Base-by-base conservation (phyloP, 2,113 vertebrate species). In the Halichoeres trimaculatus region DNA sequence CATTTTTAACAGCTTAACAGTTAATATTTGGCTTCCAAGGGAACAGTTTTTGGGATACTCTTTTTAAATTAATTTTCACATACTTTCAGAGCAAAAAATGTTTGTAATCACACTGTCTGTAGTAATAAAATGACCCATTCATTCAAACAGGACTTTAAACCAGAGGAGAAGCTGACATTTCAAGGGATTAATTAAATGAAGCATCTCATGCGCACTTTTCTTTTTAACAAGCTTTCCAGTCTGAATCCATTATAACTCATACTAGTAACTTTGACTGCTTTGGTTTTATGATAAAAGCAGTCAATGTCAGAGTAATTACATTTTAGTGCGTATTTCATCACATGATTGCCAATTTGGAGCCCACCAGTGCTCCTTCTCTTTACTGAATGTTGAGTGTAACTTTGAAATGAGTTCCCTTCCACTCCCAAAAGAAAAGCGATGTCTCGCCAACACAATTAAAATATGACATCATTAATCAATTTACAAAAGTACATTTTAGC, bases 391-490 rank as follows among this genome's bases (percentile, higher is more conserved):
- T 43, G 52, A 81, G 62, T 80, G 67, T 40, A 76, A 73, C 51
- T 51, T 70, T 79, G 57, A 74, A 80, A 87, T 71, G 67, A 73
- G 56, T 82, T 84, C 78, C 73, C 71, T 77, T 68, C 66, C 38
- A 52, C 78, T 59, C 64, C 1, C 10, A 70, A 61, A 68, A 59
- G 45, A 64, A 41, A 67, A 62, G 64, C 62, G 54, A 80, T 38
- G 64, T 67, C 63, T 13, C 0, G 84, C 86, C 86, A 85, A 7
- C 16, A 55, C 66, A 81, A 85, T 69, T 77, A 10, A 75, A 72
- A 80, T 64, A 17, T 83, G 78, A 73, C 73, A 60, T 62, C 53
- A 50, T 87, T 74, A 86, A 87, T 78, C 65, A 66, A 59, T 72
- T 78, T 20, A 47, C 57, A 70, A 76, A 78, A 84, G 43, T 45